Evolutionary conservation across 2,113 vertebrate genomes (phyloP).

Genomic region (Fulica atra): DNA sequence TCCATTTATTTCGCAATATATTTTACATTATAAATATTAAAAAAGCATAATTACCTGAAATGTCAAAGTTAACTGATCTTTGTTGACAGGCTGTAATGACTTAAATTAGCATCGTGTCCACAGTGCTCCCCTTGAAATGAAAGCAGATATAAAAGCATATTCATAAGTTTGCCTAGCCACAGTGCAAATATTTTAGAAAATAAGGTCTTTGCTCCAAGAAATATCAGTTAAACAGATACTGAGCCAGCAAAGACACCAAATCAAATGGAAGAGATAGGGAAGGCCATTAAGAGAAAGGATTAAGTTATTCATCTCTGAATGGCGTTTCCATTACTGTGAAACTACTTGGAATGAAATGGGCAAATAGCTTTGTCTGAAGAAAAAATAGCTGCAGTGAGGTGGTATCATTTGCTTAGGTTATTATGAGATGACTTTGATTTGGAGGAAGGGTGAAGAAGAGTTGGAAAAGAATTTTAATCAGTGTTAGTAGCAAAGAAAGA

Average conservation of each 20-base stretch:
- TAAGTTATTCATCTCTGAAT: conserved; percentile 56
- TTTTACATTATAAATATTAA: not conserved
- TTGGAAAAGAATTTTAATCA: conserved; percentile 34
- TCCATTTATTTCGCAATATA: not conserved
- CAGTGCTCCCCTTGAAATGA: not conserved
- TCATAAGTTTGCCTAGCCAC: not conserved
- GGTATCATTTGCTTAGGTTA: conserved; percentile 28
- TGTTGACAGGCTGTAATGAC: not conserved
- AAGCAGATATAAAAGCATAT: not conserved
- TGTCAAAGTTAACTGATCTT: not conserved
- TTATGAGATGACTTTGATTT: conserved; percentile 40
- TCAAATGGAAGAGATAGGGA: conserved; percentile 4
- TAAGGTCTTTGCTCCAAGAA: not conserved
- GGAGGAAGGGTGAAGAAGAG: conserved; percentile 3
- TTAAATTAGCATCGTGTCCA: not conserved
- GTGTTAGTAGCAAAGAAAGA: not conserved
- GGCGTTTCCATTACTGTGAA: conserved; percentile 47
- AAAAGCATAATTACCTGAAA: not conserved
- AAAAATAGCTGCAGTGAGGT: conserved; percentile 6
- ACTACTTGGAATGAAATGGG: conserved; percentile 37
- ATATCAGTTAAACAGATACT: not conserved
- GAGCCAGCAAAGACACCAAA: not conserved
- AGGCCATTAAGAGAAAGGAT: conserved; percentile 7
- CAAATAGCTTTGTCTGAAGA: conserved; percentile 32
- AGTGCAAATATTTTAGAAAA: conserved; percentile 22